Conservation (phyloP, 2,888 invertebrate species). For the Choreutis nemorana region DNA sequence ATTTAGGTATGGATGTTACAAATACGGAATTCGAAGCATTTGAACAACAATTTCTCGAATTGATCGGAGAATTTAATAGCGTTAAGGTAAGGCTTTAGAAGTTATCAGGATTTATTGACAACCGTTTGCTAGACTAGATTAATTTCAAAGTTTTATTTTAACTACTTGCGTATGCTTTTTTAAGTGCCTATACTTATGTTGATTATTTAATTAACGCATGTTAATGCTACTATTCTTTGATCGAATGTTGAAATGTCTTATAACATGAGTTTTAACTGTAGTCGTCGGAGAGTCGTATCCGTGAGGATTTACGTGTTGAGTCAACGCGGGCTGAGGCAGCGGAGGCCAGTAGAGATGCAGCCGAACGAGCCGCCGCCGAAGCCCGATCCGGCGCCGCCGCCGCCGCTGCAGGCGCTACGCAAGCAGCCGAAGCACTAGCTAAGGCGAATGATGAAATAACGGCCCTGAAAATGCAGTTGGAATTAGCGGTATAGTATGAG, state of each 20-base stretch:
- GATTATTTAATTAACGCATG: too few relatives aligned
- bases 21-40: slow-evolving; percentile 37
- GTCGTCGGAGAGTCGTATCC: slow-evolving; percentile 38
- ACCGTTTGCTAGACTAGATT: too few relatives aligned
- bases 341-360: slow-evolving; percentile 31
- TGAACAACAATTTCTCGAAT: slow-evolving; percentile 41
- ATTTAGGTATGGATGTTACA: slow-evolving; percentile 14
- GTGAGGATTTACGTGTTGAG: slow-evolving; percentile 35
- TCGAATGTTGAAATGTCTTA: too few relatives aligned
- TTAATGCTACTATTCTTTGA: too few relatives aligned
- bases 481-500: slow-evolving; percentile 36
- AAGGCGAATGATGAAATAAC: slow-evolving; percentile 31
- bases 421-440: slow-evolving; percentile 31
- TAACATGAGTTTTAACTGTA: slow-evolving; percentile 15
- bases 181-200: too few relatives aligned
- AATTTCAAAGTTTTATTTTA: too few relatives aligned
- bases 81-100: slow-evolving; percentile 26
- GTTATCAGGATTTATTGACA: too few relatives aligned
- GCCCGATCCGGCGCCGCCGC: slow-evolving; percentile 41
- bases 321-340: slow-evolving; percentile 41
- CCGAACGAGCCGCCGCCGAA: slow-evolving; percentile 30
- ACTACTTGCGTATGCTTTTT: too few relatives aligned
- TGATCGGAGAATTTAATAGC: slow-evolving; percentile 39
- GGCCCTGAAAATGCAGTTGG: slow-evolving; percentile 35
- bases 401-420: slow-evolving; percentile 34